Base-by-base conservation (phyloP, 2,888 invertebrate species). In the Sphaerophoria rueppellii region DNA sequence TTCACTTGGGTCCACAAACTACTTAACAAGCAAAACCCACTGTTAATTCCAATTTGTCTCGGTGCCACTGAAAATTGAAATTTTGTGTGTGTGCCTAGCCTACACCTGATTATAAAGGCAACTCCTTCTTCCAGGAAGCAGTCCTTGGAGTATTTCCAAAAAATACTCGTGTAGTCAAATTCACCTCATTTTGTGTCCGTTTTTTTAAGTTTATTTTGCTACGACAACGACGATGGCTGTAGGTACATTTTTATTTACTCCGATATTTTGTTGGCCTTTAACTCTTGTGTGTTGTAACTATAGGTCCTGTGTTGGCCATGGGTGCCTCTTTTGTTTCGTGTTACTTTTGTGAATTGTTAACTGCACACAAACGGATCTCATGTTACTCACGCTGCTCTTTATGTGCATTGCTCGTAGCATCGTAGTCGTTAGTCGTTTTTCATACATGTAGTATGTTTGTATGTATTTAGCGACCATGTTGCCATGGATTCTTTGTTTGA, bases 181-280 rank as follows among this genome's bases (percentile, higher is more conserved):
- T 24, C 2, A 2, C 24, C 24, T 24, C 24, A 24, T 24, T 24
- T 24, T 24, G 24, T 2, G 24, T 24, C 24, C 24, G 24, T 24
- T 24, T 24, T 24, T 12, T 9, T 4, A 43, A 43, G 32, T 14
- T 52, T 32, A 2, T 24, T 24, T 24, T 24, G 24, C 2, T 2
- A 24, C 24, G 24, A 24, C 24, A 24, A 24, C 24, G 34, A 35
- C n/a, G 34, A 52, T 32, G 35, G 11, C 55, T 24, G n/a, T n/a
- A n/a, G n/a, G n/a, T 24, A 7, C 16, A n/a, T 35, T 80, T 75
- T 79, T 55, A 55, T 61, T 46, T 65, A 14, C 54, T 0, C 4
- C 32, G 16, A 60, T 24, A 48, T 55, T 74, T 67, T n/a, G 48
- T 2, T 40, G 55, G 14, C 43, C 43, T 70, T 70, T 75, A 50